Base-by-base conservation (phyloP, 2,797 vertebrate species). In the Eidolon dupreanum region DNA sequence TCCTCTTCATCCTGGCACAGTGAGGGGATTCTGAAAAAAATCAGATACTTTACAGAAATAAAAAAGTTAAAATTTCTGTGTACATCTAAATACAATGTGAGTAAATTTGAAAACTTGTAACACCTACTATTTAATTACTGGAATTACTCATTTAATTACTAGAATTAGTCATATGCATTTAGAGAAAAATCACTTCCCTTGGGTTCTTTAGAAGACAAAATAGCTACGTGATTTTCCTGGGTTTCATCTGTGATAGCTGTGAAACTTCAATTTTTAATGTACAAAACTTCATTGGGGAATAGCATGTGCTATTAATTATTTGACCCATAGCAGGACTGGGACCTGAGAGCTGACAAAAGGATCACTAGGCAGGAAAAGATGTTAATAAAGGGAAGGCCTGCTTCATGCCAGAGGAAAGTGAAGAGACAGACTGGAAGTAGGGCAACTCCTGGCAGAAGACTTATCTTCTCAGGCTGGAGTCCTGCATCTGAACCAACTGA, bases 101-200 rank as follows among this genome's bases (percentile, higher is more conserved):
- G 31, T 90, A 85, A 90, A 73, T 87, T 74, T 71, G 31, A 4
- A 9, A 19, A 59, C 22, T 65, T 59, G 16, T 6, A 75, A 33
- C 31, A 41, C 20, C 59, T n/a, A 33, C 38, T 85, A 90, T 57
- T 93, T 68, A 92, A 90, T 96, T 91, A 81, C 36, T 86, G 77
- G 81, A 71, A 75, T 79, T 41, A 70, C 15, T 49, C 16, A 90
- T 57, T 93, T 77, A 93, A 90, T 96, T 91, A 81, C 43, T 87
- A 81, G 75, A 71, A 75, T 79, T 41, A 65, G 55, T 65, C 55
- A 22, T 43, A 82, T 49, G 2, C 63, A 41, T 68, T 91, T 28
- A 88, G 24, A 88, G 68, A 70, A 84, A 94, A 71, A 3, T 1
- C n/a, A 51, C 90, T 77, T 93, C 85, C 16, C 75, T 91, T 55